These are phyloP conservation scores for Sebastes schlegelii DNA, from an alignment of 2,113 vertebrate species.

Conservation along the genomic window DNA sequence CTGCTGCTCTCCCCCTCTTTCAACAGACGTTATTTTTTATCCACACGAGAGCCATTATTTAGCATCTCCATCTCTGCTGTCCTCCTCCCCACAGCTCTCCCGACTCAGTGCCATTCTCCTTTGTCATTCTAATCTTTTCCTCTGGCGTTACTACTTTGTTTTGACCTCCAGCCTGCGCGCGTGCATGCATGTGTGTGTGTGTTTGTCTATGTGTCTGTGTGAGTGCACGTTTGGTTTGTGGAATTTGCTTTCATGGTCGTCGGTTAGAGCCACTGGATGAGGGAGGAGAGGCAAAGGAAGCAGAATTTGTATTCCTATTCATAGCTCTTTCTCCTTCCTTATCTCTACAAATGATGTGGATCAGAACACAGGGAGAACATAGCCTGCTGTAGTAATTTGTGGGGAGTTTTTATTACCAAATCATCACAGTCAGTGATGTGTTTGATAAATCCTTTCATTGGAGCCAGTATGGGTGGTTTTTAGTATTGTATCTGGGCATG, in stretches of 20 bases:
- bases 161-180: constrained; percentile 63
- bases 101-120: constrained; percentile 69
- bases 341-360: constrained; percentile 2
- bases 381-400: neutral
- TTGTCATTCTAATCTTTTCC: constrained; percentile 78
- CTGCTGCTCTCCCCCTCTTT: constrained; percentile 22
- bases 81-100: constrained; percentile 54
- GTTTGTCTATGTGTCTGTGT: neutral
- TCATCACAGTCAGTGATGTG: neutral
- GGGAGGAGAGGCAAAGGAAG: neutral
- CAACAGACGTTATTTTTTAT: constrained; percentile 70
- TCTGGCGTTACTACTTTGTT: constrained; percentile 69
- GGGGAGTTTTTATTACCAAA: neutral
- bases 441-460: neutral
- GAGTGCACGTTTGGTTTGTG: neutral
- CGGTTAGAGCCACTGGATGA: constrained; percentile 33
- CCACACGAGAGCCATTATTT: constrained; percentile 74
- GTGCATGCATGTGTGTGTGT: neutral
- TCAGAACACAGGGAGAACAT: neutral
- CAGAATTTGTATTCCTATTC: constrained; percentile 20
- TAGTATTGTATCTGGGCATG: neutral
- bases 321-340: neutral
- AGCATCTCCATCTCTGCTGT: constrained; percentile 71
- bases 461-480: neutral
- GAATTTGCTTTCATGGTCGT: constrained; percentile 24